Base-by-base conservation (phyloP, 2,888 invertebrate genomes). In the Ophraella communa region DNA sequence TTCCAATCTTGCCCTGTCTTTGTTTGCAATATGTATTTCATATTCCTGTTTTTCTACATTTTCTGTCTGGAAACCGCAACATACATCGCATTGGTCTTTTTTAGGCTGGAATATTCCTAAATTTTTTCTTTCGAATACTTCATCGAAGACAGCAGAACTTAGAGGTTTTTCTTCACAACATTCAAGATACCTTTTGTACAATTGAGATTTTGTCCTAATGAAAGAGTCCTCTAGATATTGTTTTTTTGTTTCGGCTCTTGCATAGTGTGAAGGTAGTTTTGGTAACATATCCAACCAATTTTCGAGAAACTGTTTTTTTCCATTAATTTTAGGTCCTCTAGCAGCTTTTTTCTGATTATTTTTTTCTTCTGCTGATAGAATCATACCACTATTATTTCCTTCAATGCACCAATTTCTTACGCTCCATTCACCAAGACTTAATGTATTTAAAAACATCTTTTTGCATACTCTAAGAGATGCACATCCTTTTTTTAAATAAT, bases 1-100 rank as follows among this genome's bases (percentile, higher is more conserved):
- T 58, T 64, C 64, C 42, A 57, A 51, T 39, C 66, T 64, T 4
- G 66, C 68, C 51, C 58, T 56, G 18, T 62, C 39, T 30, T 68
- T 66, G 30, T 18, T 58, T 33, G 45, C 14, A 14, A 35, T 33
- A 33, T 68, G 66, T 11, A 39, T 10, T 35, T 52, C 20, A 49
- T 67, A 67, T 21, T 65, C 60, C 11, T 24, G 30, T 52, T 64
- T 35, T 4, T 42, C 20, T 30, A 66, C 35, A 56, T 66, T 64
- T 14, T 17, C 35, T 39, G 35, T 14, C 35, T 39, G 17, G 17
- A 39, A 39, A 39, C 14, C 17, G 35, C 35, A 39, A 14, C 35
- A 39, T n/a, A 14, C 35, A 35, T 39, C 35, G 11, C 35, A 35
- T 35, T 35, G 14, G 4, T 35, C 35, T 14, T n/a, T 39, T 14